Base-by-base conservation (phyloP, 2,113 vertebrate species). In the Mormyrus iriodes region DNA sequence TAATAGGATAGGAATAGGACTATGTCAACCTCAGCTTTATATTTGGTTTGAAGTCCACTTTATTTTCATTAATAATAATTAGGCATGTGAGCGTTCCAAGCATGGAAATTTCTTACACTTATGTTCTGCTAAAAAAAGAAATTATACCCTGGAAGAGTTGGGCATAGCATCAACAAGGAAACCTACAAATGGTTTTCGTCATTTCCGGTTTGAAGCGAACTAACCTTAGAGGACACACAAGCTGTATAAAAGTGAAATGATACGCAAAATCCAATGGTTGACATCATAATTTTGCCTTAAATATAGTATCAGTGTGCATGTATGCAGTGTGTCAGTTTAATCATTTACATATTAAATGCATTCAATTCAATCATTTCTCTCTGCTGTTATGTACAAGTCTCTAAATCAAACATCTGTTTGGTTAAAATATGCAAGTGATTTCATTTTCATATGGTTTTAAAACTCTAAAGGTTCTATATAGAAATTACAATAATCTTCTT, bases 401-500 rank as follows among this genome's bases (percentile, higher is more conserved):
- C 90, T 91, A 89, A 92, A 93, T 24, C 61, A 89, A 90, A 92
- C 55, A 88, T 93, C 90, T 46, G 90, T 92, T 96, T 96, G 94
- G 94, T 94, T 95, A 91, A 93, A 92, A 94, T 89, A 90, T 58
- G 87, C 92, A 93, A 92, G 89, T 91, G 92, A 94, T 95, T 95
- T 94, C 85, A 91, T 88, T 93, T 93, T 90, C 65, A 6, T 90
- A 89, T 92, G 91, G 93, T 93, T 92, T 88, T 92, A 49, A 91
- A 88, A 88, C 90, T 49, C 83, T 90, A 92, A 92, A 91, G 92
- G 92, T 85, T 94, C 94, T 96, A 95, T 95, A 95, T 94, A 95
- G 94, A 94, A 95, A 95, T 94, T 93, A 95, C 94, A 93, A 86
- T 96, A 96, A 96, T 94, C 95, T 95, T 90, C 95, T 95, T 96